A percentile compares a stretch with the other conserved stretches of the same genome.
Conservation (phyloP, 2,113 vertebrate genomes). For the Eulacestoma nigropectus region DNA sequence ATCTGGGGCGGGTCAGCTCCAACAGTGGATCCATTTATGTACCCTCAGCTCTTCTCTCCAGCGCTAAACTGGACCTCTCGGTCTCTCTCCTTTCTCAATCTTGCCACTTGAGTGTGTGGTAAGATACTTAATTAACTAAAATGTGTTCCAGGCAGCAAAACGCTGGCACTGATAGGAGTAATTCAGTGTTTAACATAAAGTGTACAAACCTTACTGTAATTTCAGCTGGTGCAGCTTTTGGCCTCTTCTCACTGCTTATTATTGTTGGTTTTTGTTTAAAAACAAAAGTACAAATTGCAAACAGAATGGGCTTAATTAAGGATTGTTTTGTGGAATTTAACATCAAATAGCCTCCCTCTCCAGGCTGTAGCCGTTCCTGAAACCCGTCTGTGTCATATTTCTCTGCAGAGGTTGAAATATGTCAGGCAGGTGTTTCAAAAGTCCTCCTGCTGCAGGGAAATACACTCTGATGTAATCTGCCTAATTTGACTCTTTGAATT, state of each 20-base stretch:
- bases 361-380: constrained; percentile 12
- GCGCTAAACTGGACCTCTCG: not conserved
- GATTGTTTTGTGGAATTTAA: not conserved
- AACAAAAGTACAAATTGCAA: not conserved
- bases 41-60: not conserved
- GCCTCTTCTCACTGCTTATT: not conserved
- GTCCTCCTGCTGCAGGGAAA: constrained; percentile 74
- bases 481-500: constrained; percentile 78
- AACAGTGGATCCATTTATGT: not conserved
- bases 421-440: constrained; percentile 78
- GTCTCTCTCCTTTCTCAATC: not conserved
- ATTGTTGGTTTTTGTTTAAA: not conserved
- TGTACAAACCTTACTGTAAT: not conserved
- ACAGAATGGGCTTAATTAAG: not conserved
- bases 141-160: not conserved
- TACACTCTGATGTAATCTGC: constrained; percentile 79
- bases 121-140: not conserved
- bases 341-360: not conserved
- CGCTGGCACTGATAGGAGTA: not conserved
- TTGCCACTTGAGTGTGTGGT: not conserved
- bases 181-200: not conserved
- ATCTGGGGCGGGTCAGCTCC: not conserved
- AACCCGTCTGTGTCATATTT: not conserved
- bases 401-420: constrained; percentile 66
- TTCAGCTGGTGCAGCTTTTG: not conserved